Evolutionary conservation across 37 sponge, comb jelly and placozoan genomes (phyloP).

Genomic region (Hexactinellida sp.): DNA sequence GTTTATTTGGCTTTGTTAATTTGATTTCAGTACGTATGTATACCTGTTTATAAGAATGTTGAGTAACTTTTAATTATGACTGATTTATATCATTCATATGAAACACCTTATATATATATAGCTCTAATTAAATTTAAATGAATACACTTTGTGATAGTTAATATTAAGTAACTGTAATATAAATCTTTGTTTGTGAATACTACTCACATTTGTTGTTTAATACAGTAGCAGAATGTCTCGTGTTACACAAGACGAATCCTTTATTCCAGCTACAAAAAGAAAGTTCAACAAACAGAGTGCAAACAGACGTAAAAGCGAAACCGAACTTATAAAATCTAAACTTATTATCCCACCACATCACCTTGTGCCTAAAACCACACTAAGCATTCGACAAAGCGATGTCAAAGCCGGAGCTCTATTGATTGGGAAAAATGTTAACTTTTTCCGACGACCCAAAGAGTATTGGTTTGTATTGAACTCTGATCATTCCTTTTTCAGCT

Average conservation of each 20-base stretch:
- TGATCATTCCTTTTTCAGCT: background rate
- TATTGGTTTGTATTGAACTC: constrained; percentile 6
- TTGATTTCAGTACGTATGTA: too few relatives aligned
- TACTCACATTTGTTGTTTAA: too few relatives aligned
- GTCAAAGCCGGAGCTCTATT: background rate
- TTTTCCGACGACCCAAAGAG: background rate
- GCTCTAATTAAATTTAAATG: too few relatives aligned
- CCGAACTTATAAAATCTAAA: background rate
- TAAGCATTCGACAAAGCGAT: background rate
- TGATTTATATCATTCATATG: too few relatives aligned
- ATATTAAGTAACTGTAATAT: too few relatives aligned
- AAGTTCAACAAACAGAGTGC: background rate
- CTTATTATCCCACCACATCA: background rate
- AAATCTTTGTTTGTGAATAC: too few relatives aligned
- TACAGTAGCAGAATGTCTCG: background rate
- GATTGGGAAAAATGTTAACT: background rate
- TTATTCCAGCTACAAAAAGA: background rate
- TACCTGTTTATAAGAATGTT: too few relatives aligned
- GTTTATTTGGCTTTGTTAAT: too few relatives aligned
- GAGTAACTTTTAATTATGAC: too few relatives aligned
- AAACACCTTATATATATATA: too few relatives aligned
- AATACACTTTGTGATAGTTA: too few relatives aligned
- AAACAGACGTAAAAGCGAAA: background rate
- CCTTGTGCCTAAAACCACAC: background rate
- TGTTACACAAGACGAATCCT: background rate